phyloP scores from a whole-genome alignment of 92 coral and sea anemone species.

The Porites rus region DNA sequence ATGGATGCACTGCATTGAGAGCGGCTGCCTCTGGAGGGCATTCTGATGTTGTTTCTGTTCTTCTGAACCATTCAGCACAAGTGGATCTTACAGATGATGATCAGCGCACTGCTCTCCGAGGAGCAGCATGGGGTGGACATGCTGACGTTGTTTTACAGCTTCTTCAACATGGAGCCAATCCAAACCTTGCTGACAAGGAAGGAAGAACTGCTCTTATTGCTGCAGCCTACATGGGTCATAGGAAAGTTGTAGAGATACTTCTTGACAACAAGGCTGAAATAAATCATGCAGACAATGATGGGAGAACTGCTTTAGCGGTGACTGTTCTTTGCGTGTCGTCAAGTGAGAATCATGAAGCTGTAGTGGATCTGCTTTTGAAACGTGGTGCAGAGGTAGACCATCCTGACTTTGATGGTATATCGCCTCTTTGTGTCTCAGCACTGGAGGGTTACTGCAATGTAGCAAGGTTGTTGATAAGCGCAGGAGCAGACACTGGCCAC shows the following conservation, averaged over 20 bases:
- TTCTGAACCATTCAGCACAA: conserved; percentile 86
- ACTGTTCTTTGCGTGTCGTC: conserved; percentile 88
- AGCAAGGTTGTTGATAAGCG: conserved; percentile 79
- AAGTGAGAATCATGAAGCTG: conserved; percentile 85
- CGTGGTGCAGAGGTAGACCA: conserved; percentile 86
- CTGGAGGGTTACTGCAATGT: conserved; percentile 89
- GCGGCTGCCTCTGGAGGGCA: conserved; percentile 97
- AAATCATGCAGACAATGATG: conserved; percentile 97
- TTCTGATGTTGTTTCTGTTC: conserved; percentile 92
- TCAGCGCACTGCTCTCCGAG: conserved; percentile 94
- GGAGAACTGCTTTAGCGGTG: conserved; percentile 95
- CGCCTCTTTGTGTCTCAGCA: conserved; percentile 93
- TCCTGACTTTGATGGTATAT: conserved; percentile 97
- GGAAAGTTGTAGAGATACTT: conserved; percentile 83
- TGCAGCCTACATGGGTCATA: conserved; percentile 97
- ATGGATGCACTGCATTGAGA: conserved; percentile 95
- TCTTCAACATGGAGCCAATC: conserved; percentile 92
- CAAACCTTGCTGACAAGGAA: conserved; percentile 91
- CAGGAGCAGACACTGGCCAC: conserved; percentile 91
- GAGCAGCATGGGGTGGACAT: conserved; percentile 99
- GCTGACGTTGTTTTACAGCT: conserved; percentile 87
- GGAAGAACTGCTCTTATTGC: conserved; percentile 98
- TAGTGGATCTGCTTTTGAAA: conserved; percentile 75
- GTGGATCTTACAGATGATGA: conserved; percentile 95
- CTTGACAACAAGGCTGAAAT: conserved; percentile 89